Evolutionary conservation across 64 coral and sea anemone genomes (phyloP).

Genomic region (Actinia tenebrosa): DNA sequence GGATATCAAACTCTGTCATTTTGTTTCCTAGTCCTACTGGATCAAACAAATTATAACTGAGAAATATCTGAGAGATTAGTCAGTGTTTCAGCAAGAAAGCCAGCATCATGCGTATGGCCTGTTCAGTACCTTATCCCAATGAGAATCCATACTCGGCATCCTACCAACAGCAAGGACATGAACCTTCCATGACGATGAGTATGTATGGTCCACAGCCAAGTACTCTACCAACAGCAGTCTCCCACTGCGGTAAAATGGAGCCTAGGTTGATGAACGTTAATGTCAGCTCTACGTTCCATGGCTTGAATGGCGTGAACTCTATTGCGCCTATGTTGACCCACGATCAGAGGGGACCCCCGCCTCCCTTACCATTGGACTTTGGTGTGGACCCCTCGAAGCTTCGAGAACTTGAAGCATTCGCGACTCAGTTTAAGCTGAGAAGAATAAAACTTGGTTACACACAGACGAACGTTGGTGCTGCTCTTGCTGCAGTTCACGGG

Average conservation of each 20-base stretch:
- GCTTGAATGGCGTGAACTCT: conserved; percentile 36
- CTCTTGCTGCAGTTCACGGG: conserved; percentile 85
- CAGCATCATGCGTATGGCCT: background rate
- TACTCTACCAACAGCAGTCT: conserved; percentile 14
- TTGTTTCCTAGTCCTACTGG: conserved; percentile 29
- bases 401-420: conserved; percentile 86
- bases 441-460: conserved; percentile 96
- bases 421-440: conserved; percentile 90
- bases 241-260: conserved; percentile 56
- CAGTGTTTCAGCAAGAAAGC: background rate
- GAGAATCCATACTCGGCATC: conserved; percentile 35
- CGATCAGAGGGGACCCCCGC: conserved; percentile 25
- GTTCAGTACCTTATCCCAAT: conserved; percentile 40
- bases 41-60: background rate
- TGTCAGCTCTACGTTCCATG: conserved; percentile 34
- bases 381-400: conserved; percentile 83
- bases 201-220: conserved; percentile 40
- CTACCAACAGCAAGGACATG: conserved; percentile 40
- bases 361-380: conserved; percentile 63
- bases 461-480: conserved; percentile 90
- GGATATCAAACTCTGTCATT: background rate
- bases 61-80: background rate
- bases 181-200: conserved; percentile 17
- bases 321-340: conserved; percentile 40
- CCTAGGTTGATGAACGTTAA: conserved; percentile 51